Evolutionary conservation across 2,797 vertebrate species (phyloP).

Genomic region (Falco peregrinus): DNA sequence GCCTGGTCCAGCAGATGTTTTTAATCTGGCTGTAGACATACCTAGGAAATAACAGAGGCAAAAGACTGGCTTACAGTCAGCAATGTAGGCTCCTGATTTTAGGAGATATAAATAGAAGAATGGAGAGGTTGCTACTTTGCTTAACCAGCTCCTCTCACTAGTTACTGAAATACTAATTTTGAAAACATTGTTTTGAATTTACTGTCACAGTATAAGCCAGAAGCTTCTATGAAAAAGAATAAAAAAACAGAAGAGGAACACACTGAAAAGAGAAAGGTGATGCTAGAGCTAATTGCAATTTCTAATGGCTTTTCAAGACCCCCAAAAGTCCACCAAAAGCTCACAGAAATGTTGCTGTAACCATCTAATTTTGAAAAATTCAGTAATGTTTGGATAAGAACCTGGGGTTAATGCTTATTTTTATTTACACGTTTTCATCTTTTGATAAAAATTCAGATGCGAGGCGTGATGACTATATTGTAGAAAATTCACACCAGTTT

Average conservation of each 20-base stretch:
- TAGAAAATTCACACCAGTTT: background rate
- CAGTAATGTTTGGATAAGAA: background rate
- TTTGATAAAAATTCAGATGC: background rate
- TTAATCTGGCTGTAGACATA: conserved; percentile 37
- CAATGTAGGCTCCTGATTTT: background rate
- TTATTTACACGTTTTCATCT: background rate
- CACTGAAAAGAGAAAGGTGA: background rate
- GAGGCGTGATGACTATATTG: background rate
- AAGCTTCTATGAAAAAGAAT: background rate
- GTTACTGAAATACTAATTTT: background rate
- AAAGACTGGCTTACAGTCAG: background rate
- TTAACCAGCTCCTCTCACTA: background rate
- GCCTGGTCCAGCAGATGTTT: conserved; percentile 18
- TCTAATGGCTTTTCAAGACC: background rate
- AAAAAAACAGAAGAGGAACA: background rate
- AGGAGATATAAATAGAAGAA: background rate
- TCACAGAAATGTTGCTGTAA: background rate
- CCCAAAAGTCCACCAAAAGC: background rate
- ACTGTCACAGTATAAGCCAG: background rate
- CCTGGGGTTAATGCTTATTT: background rate
- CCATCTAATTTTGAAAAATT: background rate
- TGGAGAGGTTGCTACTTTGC: background rate
- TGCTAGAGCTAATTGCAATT: background rate
- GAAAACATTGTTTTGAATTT: background rate
- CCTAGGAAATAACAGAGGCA: background rate